Evolutionary conservation across 2,797 vertebrate genomes (phyloP).

Genomic region (Platalea minor): DNA sequence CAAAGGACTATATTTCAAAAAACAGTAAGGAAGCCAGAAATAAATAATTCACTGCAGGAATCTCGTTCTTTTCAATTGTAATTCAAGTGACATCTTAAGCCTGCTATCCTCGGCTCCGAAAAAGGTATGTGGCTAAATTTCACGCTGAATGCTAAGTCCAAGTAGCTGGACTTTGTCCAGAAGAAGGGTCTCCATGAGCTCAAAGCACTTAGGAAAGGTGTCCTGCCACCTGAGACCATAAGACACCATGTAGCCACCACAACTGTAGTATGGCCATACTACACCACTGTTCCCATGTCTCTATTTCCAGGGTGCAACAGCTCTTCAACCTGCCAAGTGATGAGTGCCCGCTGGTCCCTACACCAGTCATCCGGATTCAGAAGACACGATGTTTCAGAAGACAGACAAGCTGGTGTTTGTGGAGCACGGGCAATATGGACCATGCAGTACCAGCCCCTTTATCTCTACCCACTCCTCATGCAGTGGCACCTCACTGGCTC

Average conservation of each 20-base stretch:
- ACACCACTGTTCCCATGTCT: background rate
- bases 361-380: rapidly evolving
- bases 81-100: background rate
- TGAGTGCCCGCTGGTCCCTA: background rate
- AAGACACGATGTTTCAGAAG: background rate
- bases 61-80: background rate
- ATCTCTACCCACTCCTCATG: background rate
- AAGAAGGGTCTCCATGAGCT: background rate
- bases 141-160: background rate
- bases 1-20: background rate
- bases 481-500: background rate
- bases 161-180: background rate
- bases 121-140: background rate
- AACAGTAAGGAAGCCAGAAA: background rate
- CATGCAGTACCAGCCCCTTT: background rate
- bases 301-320: background rate
- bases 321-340: background rate
- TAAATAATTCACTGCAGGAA: background rate
- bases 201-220: background rate
- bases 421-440: background rate
- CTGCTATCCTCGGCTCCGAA: background rate
- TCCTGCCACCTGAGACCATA: background rate
- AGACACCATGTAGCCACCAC: background rate
- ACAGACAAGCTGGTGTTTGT: background rate
- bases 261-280: background rate